These are phyloP conservation scores for Petrocephalus schoutedeni DNA, from an alignment of 2,797 vertebrate genomes.

Conservation along the genomic window DNA sequence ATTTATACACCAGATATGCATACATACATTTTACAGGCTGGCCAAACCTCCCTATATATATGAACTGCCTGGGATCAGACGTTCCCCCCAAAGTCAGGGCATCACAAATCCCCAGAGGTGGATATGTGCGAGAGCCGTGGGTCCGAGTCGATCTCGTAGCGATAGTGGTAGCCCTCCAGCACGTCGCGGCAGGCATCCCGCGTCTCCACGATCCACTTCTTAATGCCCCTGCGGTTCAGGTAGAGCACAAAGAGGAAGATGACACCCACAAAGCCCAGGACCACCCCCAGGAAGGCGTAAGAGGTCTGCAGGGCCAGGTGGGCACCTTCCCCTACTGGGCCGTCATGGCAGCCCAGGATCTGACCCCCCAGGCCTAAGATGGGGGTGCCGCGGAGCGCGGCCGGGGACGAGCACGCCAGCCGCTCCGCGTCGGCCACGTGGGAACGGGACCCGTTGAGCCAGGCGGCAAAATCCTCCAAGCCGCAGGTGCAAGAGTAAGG, in stretches of 20 bases:
- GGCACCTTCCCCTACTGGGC: slow-evolving; percentile 38
- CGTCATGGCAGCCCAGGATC: slow-evolving; percentile 52
- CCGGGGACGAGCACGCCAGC: slow-evolving; percentile 57
- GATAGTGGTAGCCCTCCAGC: slow-evolving; percentile 69
- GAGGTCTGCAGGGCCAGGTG: slow-evolving; percentile 64
- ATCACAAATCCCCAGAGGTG: slow-evolving; percentile 34
- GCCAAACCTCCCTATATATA: slow-evolving; percentile 11
- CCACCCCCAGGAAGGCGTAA: slow-evolving; percentile 66
- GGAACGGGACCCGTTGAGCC: slow-evolving; percentile 58
- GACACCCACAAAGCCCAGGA: slow-evolving; percentile 69
- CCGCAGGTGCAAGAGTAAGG: slow-evolving; percentile 67
- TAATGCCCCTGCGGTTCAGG: slow-evolving; percentile 69
- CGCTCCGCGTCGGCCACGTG: slow-evolving; percentile 49
- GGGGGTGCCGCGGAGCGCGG: slow-evolving; percentile 33
- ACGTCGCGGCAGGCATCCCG: slow-evolving; percentile 63
- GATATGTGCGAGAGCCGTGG: slow-evolving; percentile 56
- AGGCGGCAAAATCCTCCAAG: slow-evolving; percentile 49
- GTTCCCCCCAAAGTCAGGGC: background rate
- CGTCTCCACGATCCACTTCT: slow-evolving; percentile 61
- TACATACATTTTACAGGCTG: background rate
- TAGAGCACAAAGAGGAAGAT: slow-evolving; percentile 74
- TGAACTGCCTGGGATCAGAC: background rate
- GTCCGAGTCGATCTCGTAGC: slow-evolving; percentile 69
- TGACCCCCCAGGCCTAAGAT: slow-evolving; percentile 44
- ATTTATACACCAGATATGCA: slow-evolving; percentile 16